phyloP scores from a whole-genome alignment of 2,797 vertebrate species.

The Sphenodon punctatus region DNA sequence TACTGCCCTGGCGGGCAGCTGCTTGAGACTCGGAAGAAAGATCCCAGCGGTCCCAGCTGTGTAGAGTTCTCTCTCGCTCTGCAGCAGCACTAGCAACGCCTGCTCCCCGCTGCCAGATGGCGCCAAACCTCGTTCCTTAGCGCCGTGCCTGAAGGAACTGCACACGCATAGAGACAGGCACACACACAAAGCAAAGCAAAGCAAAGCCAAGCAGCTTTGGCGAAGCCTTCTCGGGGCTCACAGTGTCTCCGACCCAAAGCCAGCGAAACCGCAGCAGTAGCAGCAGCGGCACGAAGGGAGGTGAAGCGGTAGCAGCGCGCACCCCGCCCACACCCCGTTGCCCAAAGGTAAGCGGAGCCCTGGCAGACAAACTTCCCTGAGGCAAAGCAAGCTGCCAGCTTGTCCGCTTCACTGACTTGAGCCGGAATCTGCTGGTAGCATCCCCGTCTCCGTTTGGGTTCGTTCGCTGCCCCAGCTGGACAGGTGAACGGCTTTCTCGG shows the following conservation, averaged over 20 bases:
- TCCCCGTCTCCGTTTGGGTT: neutral
- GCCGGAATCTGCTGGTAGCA: conserved; percentile 1
- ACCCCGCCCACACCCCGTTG: neutral
- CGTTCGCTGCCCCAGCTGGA: neutral
- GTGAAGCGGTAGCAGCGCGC: neutral
- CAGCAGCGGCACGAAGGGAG: neutral
- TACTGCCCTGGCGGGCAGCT: too few relatives aligned
- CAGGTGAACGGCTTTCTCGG: neutral
- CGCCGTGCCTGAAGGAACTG: conserved; percentile 18
- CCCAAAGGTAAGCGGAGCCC: conserved; percentile 64
- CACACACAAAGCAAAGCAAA: neutral
- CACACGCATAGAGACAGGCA: neutral
- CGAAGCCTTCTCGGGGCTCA: conserved; percentile 47
- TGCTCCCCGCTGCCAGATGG: conserved; percentile 35
- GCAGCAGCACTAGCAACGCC: neutral
- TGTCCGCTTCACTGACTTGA: too few relatives aligned
- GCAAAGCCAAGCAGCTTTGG: conserved; percentile 3
- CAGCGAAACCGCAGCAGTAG: conserved; percentile 29
- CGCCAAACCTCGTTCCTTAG: conserved; percentile 39
- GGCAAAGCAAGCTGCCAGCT: too few relatives aligned
- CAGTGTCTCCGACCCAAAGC: neutral
- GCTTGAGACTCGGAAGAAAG: too few relatives aligned
- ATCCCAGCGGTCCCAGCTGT: fast-evolving
- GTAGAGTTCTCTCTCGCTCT: neutral
- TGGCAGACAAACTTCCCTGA: neutral